A percentile compares a stretch with the other conserved stretches of the same genome.
These are phyloP conservation scores for Colistium nudipinnis DNA, from an alignment of 2,113 vertebrate genomes.

Conservation along the genomic window DNA sequence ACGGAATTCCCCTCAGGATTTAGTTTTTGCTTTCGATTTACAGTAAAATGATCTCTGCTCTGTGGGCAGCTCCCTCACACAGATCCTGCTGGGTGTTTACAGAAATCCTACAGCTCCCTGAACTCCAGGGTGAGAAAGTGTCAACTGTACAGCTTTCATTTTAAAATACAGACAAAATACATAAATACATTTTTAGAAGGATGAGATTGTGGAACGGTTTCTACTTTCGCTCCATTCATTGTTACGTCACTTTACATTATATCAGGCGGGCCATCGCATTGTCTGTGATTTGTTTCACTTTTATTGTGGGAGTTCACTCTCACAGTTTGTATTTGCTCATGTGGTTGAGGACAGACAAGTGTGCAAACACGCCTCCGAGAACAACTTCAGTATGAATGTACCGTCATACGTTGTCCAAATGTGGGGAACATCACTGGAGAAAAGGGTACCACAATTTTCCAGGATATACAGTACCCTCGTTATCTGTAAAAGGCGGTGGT, in stretches of 20 bases:
- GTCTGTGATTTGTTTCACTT: neutral
- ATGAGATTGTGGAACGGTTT: neutral
- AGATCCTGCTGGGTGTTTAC: neutral
- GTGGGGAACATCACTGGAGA: no score
- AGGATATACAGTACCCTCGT: no score
- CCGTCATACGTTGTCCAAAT: no score
- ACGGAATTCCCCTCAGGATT: slow-evolving; percentile 39
- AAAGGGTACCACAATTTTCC: no score
- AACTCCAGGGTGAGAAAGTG: neutral
- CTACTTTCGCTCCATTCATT: no score
- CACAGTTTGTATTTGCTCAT: neutral
- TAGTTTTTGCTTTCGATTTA: slow-evolving; percentile 47
- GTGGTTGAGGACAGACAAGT: neutral
- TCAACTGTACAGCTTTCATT: no score
- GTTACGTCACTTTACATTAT: no score
- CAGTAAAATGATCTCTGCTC: neutral
- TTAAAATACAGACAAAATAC: neutral
- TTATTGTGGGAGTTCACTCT: neutral
- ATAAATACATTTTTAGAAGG: neutral
- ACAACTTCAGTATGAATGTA: no score
- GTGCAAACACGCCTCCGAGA: no score
- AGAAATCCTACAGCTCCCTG: no score
- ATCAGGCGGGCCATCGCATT: neutral
- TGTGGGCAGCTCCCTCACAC: neutral
- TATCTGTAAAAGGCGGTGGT: no score